Evolutionary conservation across 2,888 invertebrate species (phyloP).

Genomic region (Acanthosoma haemorrhoidale): DNA sequence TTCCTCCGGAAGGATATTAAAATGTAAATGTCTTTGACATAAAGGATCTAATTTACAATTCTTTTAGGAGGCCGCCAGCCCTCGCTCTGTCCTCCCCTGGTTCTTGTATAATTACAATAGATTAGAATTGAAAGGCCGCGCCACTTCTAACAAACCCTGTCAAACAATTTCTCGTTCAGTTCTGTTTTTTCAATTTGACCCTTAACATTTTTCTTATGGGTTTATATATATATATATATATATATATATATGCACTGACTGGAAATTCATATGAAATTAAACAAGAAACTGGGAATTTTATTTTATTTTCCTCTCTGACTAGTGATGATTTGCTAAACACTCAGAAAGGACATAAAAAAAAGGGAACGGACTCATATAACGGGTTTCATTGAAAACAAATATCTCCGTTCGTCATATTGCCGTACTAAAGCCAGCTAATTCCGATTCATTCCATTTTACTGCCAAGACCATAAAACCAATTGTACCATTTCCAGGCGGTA

Average conservation of each 20-base stretch:
- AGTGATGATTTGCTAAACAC: too few relatives aligned
- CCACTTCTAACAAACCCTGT: neutral
- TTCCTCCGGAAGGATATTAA: conserved; percentile 23
- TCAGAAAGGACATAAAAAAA: neutral
- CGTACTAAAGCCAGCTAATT: neutral
- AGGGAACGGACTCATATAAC: neutral
- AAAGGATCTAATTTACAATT: conserved; percentile 25
- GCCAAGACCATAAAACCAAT: neutral
- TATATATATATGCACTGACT: too few relatives aligned
- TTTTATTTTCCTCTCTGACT: too few relatives aligned
- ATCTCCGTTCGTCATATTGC: neutral
- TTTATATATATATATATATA: too few relatives aligned
- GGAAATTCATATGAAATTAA: too few relatives aligned
- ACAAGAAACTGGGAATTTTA: too few relatives aligned
- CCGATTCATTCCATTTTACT: neutral
- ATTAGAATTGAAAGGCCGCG: neutral
- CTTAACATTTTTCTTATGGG: too few relatives aligned
- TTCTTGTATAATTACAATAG: conserved; percentile 1
- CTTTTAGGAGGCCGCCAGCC: conserved; percentile 4
- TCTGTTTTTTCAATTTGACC: too few relatives aligned
- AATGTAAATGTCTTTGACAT: conserved; percentile 23
- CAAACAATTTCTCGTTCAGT: neutral
- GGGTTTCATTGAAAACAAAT: neutral
- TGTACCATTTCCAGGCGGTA: neutral
- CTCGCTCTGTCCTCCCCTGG: neutral